phyloP scores from a whole-genome alignment of 2,113 vertebrate genomes.

The Danionella cerebrum region DNA sequence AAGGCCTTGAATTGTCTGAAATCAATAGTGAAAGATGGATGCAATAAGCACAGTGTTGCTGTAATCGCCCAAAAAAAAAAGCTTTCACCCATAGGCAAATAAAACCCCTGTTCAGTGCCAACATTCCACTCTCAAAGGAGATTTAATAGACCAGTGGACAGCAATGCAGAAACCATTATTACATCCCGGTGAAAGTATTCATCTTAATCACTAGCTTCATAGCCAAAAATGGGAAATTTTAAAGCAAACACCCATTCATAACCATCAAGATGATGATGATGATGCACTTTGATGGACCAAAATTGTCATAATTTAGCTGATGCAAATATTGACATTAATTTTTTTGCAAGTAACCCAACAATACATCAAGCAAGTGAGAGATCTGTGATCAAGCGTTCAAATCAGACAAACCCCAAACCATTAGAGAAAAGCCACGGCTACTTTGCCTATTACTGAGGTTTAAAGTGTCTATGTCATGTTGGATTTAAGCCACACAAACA shows the following conservation, averaged over 20 bases:
- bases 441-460: constrained; percentile 3
- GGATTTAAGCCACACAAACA: constrained; percentile 6
- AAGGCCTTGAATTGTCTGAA: neutral
- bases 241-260: too few relatives aligned
- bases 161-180: constrained; percentile 63
- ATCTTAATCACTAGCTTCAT: constrained; percentile 50
- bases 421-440: neutral
- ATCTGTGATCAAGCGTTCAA: neutral
- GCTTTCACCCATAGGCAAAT: constrained; percentile 47
- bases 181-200: constrained; percentile 59
- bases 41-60: neutral
- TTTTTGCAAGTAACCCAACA: neutral
- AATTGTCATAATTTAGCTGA: too few relatives aligned
- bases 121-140: constrained; percentile 61
- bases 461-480: neutral
- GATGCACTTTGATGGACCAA: too few relatives aligned
- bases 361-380: neutral
- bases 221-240: too few relatives aligned
- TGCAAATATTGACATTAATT: too few relatives aligned
- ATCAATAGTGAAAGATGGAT: neutral
- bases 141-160: constrained; percentile 68
- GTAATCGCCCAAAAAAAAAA: constrained; percentile 29
- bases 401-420: neutral
- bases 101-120: constrained; percentile 50
- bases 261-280: too few relatives aligned